phyloP scores from a whole-genome alignment of 2,888 invertebrate species.

The Chaetogeoica ovagalla region DNA sequence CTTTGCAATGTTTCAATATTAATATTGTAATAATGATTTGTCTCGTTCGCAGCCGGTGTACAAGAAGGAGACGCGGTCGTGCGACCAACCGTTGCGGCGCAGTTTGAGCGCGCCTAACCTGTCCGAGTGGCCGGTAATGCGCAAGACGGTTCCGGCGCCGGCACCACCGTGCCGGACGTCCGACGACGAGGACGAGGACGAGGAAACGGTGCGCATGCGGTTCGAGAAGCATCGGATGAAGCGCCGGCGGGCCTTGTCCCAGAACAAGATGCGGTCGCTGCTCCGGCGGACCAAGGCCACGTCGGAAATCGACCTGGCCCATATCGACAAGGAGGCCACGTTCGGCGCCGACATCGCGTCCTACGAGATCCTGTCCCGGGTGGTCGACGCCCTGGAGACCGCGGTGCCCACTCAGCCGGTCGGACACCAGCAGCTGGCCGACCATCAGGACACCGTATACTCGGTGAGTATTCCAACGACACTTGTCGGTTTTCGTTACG shows the following conservation, averaged over 20 bases:
- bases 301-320: constrained; percentile 77
- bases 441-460: not conserved
- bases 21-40: not conserved
- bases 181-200: constrained; percentile 54
- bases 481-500: not conserved
- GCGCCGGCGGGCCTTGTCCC: constrained; percentile 59
- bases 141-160: constrained; percentile 57
- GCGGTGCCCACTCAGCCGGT: constrained; percentile 62
- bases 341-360: constrained; percentile 68
- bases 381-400: constrained; percentile 77
- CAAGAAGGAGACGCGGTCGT: constrained; percentile 12
- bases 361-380: constrained; percentile 73
- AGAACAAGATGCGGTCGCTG: constrained; percentile 55
- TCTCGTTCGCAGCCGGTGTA: constrained; percentile 31
- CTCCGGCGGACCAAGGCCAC: constrained; percentile 57
- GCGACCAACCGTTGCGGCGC: constrained; percentile 58
- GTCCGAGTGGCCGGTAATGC: constrained; percentile 66
- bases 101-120: constrained; percentile 75
- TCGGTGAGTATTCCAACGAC: constrained; percentile 1
- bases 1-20: not conserved
- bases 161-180: constrained; percentile 47
- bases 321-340: constrained; percentile 78
- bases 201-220: constrained; percentile 54
- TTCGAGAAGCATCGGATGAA: constrained; percentile 55
- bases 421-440: constrained; percentile 72